phyloP scores from a whole-genome alignment of 2,797 vertebrate genomes.

The Urocyon cinereoargenteus region DNA sequence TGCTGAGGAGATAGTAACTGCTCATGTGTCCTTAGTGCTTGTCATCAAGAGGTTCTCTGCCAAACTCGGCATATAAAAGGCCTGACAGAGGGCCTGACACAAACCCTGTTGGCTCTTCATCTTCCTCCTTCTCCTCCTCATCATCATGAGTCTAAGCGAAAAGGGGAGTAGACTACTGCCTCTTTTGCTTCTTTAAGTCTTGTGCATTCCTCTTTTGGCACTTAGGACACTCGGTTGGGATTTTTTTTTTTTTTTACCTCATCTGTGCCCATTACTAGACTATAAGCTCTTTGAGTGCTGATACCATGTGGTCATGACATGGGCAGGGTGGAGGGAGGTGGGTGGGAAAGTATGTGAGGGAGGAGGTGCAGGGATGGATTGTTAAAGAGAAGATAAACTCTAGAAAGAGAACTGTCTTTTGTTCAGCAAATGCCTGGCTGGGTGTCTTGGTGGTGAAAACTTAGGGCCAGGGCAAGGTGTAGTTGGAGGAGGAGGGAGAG shows the following conservation, averaged over 20 bases:
- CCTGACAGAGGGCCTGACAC: fast-evolving
- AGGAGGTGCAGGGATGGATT: not conserved
- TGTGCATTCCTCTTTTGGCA: not conserved
- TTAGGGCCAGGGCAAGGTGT: not conserved
- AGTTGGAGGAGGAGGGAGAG: not conserved
- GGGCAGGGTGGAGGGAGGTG: not conserved
- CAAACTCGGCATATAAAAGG: not conserved
- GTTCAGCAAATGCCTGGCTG: not conserved
- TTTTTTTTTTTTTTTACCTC: slow-evolving; percentile 32
- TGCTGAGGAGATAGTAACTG: not conserved
- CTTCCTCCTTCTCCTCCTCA: not conserved
- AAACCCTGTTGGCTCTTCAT: not conserved
- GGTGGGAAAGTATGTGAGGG: not conserved
- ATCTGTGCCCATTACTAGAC: not conserved
- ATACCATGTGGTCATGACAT: not conserved
- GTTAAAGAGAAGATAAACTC: not conserved
- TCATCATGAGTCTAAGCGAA: not conserved
- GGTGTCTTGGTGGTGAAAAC: not conserved
- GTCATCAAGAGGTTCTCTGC: not conserved
- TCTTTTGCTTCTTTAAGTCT: not conserved
- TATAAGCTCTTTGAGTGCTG: not conserved
- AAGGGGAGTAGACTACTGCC: not conserved
- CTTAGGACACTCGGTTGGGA: not conserved
- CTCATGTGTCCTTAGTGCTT: not conserved
- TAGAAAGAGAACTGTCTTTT: not conserved